Conservation (phyloP, 2,888 invertebrate species). For the Nomada fucata region DNA sequence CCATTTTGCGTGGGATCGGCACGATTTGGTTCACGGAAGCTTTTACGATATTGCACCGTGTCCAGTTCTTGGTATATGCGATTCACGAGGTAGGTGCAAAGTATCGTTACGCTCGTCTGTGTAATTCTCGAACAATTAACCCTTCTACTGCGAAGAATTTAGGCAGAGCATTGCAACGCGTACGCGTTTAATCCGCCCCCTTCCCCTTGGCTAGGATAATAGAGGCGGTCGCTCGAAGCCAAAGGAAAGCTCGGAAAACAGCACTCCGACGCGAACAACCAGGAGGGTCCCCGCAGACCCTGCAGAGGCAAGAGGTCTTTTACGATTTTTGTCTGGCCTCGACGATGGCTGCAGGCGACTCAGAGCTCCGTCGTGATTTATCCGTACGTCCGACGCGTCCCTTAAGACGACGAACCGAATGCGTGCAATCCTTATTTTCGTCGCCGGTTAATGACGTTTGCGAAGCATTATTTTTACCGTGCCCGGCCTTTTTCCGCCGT, state of each 20-base stretch:
- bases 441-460: slow-evolving; percentile 74
- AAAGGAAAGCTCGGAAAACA: too few species aligned
- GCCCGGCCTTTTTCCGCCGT: slow-evolving; percentile 40
- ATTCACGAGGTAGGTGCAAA: too few species aligned
- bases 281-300: slow-evolving; percentile 61
- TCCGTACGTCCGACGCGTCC: slow-evolving; percentile 70
- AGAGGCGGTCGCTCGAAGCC: too few species aligned
- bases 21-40: slow-evolving; percentile 1
- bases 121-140: too few species aligned
- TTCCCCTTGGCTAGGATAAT: too few species aligned
- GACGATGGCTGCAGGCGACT: slow-evolving; percentile 52
- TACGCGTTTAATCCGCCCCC: too few species aligned
- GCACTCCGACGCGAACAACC: not conserved
- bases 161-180: too few species aligned
- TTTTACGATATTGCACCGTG: not conserved
- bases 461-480: slow-evolving; percentile 71
- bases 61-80: not conserved
- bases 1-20: not conserved
- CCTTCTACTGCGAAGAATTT: too few species aligned
- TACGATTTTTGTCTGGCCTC: slow-evolving; percentile 80
- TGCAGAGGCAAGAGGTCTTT: slow-evolving; percentile 67
- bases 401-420: slow-evolving; percentile 22
- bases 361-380: slow-evolving; percentile 74
- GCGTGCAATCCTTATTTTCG: slow-evolving; percentile 70
- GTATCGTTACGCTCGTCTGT: too few species aligned